phyloP scores from a whole-genome alignment of 2,113 vertebrate species.

The Octodon degus region DNA sequence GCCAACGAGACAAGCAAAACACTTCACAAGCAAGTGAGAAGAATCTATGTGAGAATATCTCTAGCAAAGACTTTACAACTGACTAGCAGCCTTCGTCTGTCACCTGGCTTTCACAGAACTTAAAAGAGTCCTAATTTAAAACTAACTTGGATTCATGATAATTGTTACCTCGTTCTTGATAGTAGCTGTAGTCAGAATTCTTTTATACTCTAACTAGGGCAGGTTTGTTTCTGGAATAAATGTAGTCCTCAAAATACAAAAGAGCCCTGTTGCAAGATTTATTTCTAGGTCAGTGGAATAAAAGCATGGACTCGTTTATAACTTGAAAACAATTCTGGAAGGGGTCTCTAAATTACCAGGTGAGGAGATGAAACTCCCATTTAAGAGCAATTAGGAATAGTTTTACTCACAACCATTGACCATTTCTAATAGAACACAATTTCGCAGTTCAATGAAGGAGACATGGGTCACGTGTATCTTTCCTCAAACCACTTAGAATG shows the following conservation, averaged over 20 bases:
- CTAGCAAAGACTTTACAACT: not conserved
- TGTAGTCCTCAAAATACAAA: conserved; percentile 3
- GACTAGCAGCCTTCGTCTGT: not conserved
- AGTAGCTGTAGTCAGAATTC: not conserved
- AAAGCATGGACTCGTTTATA: not conserved
- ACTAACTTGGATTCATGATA: not conserved
- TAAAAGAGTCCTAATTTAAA: not conserved
- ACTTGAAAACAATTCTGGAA: not conserved
- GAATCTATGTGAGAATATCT: not conserved
- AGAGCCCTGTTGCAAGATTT: conserved; percentile 13
- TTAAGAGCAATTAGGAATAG: not conserved
- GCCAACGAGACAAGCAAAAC: not conserved
- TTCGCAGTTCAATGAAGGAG: not conserved
- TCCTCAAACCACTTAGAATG: not conserved
- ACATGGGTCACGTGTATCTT: not conserved
- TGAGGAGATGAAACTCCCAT: not conserved
- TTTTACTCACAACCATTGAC: not conserved
- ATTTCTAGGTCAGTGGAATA: not conserved
- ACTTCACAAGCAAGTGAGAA: not conserved
- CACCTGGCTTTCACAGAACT: not conserved
- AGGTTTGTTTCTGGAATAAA: conserved; percentile 26
- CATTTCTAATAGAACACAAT: not conserved
- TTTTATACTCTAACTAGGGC: conserved; percentile 21
- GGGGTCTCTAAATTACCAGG: not conserved
- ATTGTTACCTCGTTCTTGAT: not conserved